Evolutionary conservation across 2,797 vertebrate genomes (phyloP), one percentile per base, ranked within the genome.

Genomic region (Eulemur coronatus): DNA sequence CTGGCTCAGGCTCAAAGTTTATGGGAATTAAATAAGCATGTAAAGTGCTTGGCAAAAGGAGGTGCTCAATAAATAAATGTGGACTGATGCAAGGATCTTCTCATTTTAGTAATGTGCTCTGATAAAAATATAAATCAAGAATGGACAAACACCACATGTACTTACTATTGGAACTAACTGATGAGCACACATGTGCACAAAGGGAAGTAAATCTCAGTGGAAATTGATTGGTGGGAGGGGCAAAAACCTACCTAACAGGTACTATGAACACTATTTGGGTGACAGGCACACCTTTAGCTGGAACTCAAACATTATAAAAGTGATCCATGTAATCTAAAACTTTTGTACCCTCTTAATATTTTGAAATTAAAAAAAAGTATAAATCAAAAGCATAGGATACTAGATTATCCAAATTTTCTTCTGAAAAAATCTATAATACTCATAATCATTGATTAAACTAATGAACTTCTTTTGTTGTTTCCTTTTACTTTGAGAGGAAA

Each of bases 381-480:
- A 87, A 38, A 84, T 50, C 50, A 79, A 84, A 89, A 95, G 48
- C 79, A 97, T 4, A 35, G 1, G 57, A 75, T 22, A 82, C 7
- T 15, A 3, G 20, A 24, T 55, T 91, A 89, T 30, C 13, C 24
- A 89, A 73, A 80, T 63, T 63, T 57, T 65, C 91, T 88, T 94
- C 57, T 38, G 28, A 61, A 89, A 50, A 89, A 72, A n/a, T 38
- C 18, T 9, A 2, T 70, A 92, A 38, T 67, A 72, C 24, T 89
- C 80, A 90, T n/a, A 85, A 17, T 85, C n/a, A 94, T 22, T 67
- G 24, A 78, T 46, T 67, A 92, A 95, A 52, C 63, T 85, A 63
- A 65, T 26, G 35, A 92, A 80, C 63, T 65, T 35, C 76, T 89
- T 35, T 79, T 33, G 86, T 48, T 91, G 57, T n/a, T 86, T 84